Percentiles rank a stretch among this genome's conserved stretches.
Evolutionary conservation across 2,113 vertebrate species (phyloP).

Genomic region (Romanogobio albipinnatus): DNA sequence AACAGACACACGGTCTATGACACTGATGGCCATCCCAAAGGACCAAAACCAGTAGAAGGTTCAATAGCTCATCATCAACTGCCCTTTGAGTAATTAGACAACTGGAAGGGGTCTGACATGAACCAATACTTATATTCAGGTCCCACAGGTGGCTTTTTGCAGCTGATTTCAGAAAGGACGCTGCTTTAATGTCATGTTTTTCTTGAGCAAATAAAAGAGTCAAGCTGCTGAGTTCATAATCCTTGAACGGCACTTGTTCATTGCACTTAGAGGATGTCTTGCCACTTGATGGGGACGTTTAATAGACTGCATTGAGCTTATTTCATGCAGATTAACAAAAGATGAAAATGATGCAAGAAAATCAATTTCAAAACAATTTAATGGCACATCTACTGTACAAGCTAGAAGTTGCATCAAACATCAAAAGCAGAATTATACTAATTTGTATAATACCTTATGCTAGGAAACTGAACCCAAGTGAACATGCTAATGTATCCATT

Average conservation of each 20-base stretch:
- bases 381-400: background rate
- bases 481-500: slow-evolving; percentile 3
- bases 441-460: background rate
- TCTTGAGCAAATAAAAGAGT: slow-evolving; percentile 53
- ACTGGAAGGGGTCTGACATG: slow-evolving; percentile 71
- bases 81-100: slow-evolving; percentile 76
- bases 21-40: slow-evolving; percentile 69
- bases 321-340: slow-evolving; percentile 37
- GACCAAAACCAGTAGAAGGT: slow-evolving; percentile 65
- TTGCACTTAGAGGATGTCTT: background rate
- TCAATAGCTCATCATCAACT: slow-evolving; percentile 80
- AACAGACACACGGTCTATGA: slow-evolving; percentile 61
- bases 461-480: slow-evolving; percentile 11
- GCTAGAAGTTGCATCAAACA: background rate
- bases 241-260: slow-evolving; percentile 15
- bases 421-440: background rate
- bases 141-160: slow-evolving; percentile 51
- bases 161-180: slow-evolving; percentile 32
- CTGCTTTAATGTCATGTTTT: slow-evolving; percentile 61
- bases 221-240: slow-evolving; percentile 39
- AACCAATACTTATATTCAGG: slow-evolving; percentile 56
- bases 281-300: slow-evolving; percentile 50
- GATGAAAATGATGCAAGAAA: background rate
- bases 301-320: slow-evolving; percentile 53
- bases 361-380: slow-evolving; percentile 4